Evolutionary conservation across 2,888 invertebrate species (phyloP), one percentile per base, ranked within the genome.

Genomic region (Muscina levida): DNA sequence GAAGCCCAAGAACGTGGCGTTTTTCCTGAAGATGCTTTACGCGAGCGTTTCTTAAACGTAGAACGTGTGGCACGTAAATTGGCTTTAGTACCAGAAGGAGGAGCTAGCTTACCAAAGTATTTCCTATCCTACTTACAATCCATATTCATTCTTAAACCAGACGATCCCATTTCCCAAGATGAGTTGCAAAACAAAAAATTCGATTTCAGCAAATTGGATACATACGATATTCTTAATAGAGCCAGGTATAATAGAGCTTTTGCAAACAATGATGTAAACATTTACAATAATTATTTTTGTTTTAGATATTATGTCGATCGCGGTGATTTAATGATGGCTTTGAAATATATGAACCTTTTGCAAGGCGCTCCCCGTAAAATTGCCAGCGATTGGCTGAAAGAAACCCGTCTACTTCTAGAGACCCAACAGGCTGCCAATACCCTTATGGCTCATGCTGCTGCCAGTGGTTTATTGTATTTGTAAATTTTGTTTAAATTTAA

Each of bases 341-440:
- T 98, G 10, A 94, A 94, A 73, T 98, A 97, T 90, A 95, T 97
- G 92, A 95, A 95, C 87, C 93, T 97, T 26, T 91, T 99, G 78
- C 92, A 94, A 86, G 98, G 98, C n/a, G 97, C 97, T 42, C 94
- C 99, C 0, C 92, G 95, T 2, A 93, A 93, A 70, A 94, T 98
- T 0, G 96, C 98, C 0, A 91, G 92, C 51, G 95, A 96, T 83
- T 99, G 98, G 98, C 93, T 97, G 88, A 93, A 94, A 73, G 97
- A 97, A 85, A 94, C 97, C 0, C 93, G 94, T 72, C 92, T 95
- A 66, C 93, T 96, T 83, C 91, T 98, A 83, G 98, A 98, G 91
- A 96, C 97, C 10, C 93, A 95, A 87, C 97, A 97, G 90, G 97
- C 97, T 11, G 96, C 97, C 10, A 95, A 96, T 87, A 95, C 96